Evolutionary conservation across 1,140 invertebrate genomes (phyloP).

Genomic region (Dinothrombium tinctorium): DNA sequence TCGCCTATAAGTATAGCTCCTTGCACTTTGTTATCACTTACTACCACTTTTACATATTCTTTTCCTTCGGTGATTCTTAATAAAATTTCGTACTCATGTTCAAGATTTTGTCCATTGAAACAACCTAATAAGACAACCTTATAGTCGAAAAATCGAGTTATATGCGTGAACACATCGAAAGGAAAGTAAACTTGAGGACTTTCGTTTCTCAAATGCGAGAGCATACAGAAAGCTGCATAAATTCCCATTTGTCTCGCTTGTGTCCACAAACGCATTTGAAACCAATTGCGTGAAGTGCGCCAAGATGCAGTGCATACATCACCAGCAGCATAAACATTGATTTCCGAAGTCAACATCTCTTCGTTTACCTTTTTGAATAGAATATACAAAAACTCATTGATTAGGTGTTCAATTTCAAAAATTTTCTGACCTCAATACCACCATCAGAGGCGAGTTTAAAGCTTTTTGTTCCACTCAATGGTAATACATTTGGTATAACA

Average conservation of each 20-base stretch:
- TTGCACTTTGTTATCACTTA: conserved; percentile 58
- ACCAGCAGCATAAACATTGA: conserved; percentile 72
- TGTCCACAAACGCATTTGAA: conserved; percentile 86
- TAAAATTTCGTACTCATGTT: conserved; percentile 58
- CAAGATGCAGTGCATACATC: conserved; percentile 66
- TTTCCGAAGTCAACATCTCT: conserved; percentile 51
- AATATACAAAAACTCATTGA: neutral
- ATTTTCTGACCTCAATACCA: conserved; percentile 18
- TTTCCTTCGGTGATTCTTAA: conserved; percentile 41
- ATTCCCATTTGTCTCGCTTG: conserved; percentile 91
- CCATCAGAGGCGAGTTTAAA: conserved; percentile 39
- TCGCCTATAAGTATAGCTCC: conserved; percentile 89
- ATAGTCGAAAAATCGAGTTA: conserved; percentile 79
- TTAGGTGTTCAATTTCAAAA: neutral
- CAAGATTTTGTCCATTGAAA: conserved; percentile 75
- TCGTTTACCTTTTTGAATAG: conserved; percentile 39
- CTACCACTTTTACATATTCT: conserved; percentile 76
- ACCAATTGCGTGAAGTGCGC: conserved; percentile 47
- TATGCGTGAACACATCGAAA: conserved; percentile 90
- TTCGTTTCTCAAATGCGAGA: neutral
- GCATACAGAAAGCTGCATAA: conserved; percentile 54
- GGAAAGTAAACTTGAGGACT: conserved; percentile 12
- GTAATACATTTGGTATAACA: conserved; percentile 36
- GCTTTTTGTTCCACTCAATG: conserved; percentile 20
- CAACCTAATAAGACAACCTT: conserved; percentile 70